Percentiles rank a stretch among this genome's conserved stretches.
Conservation (phyloP, 64 coral and sea anemone genomes). For the Orbicella faveolata region DNA sequence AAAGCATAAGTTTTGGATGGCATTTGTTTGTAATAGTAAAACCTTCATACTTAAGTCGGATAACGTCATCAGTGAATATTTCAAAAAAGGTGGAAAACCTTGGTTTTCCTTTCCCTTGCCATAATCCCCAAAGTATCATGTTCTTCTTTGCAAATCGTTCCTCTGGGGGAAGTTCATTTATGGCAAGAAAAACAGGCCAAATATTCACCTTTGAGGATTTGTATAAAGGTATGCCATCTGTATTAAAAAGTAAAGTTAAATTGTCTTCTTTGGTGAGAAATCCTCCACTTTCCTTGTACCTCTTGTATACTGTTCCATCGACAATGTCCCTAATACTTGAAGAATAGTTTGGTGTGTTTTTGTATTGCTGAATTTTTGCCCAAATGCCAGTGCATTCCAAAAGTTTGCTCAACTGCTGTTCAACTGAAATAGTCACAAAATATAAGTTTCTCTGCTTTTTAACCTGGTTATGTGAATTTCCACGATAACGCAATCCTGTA, state of each 20-base stretch:
- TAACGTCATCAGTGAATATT: constrained; percentile 39
- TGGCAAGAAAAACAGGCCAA: constrained; percentile 43
- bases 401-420: constrained; percentile 23
- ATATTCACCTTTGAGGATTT: constrained; percentile 41
- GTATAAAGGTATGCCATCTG: constrained; percentile 46
- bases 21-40: neutral
- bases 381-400: constrained; percentile 23
- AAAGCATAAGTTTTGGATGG: constrained; percentile 12
- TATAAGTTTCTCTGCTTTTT: constrained; percentile 31
- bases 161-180: constrained; percentile 46
- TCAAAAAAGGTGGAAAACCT: constrained; percentile 35
- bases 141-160: constrained; percentile 47
- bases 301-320: constrained; percentile 31
- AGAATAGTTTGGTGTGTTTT: neutral
- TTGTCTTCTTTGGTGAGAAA: constrained; percentile 25
- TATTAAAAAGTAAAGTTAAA: constrained; percentile 41
- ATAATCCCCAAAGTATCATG: constrained; percentile 35
- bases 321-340: constrained; percentile 34
- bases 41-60: neutral
- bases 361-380: constrained; percentile 31
- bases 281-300: neutral
- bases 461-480: neutral
- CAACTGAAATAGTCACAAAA: constrained; percentile 35
- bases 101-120: constrained; percentile 46
- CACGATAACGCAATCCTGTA: constrained; percentile 13